phyloP scores from a whole-genome alignment of 2,113 vertebrate species.

The Platycercus adscitus region DNA sequence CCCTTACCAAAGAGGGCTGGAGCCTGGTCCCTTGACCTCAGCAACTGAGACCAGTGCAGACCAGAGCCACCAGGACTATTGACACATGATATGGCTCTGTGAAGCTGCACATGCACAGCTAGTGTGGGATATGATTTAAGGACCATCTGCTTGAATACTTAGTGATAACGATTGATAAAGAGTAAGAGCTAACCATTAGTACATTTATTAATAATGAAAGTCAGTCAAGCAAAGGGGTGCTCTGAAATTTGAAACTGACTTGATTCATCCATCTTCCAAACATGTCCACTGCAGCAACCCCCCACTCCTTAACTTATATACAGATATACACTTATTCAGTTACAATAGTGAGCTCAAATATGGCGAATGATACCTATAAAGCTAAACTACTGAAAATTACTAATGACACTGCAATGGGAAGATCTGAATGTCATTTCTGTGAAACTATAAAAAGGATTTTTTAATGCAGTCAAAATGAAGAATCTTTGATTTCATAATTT shows the following conservation, averaged over 20 bases:
- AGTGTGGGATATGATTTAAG: not conserved
- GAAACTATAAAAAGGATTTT: not conserved
- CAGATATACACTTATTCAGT: not conserved
- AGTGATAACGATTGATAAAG: not conserved
- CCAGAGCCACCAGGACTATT: not conserved
- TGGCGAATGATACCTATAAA: not conserved
- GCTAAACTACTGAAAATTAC: not conserved
- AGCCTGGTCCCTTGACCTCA: not conserved
- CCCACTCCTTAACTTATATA: not conserved
- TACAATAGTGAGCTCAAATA: not conserved
- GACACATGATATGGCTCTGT: rapidly evolving
- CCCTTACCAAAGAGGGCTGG: not conserved
- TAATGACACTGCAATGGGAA: not conserved
- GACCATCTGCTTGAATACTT: not conserved
- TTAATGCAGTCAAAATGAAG: not conserved
- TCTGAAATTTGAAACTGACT: not conserved
- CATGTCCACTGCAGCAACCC: rapidly evolving
- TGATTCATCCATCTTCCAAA: not conserved
- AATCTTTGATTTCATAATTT: not conserved
- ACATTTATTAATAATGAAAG: not conserved
- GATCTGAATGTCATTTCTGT: not conserved
- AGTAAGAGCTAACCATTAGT: not conserved
- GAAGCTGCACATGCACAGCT: not conserved
- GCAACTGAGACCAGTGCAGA: too few relatives aligned
- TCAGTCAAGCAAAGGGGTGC: not conserved